Conservation (phyloP, 2,888 invertebrate genomes). For the Prosapia bicincta region DNA sequence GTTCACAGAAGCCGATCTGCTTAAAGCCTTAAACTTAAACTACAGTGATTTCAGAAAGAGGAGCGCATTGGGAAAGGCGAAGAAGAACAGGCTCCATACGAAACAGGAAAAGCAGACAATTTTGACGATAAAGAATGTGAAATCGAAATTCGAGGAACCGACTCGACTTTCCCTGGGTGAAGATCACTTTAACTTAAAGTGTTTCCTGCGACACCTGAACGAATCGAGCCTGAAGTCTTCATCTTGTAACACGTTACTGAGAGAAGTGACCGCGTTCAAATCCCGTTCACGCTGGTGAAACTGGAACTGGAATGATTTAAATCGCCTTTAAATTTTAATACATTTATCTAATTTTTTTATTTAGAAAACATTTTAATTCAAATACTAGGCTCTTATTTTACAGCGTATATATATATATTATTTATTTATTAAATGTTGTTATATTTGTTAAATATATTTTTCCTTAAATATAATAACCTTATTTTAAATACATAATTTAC, state of each 20-base stretch:
- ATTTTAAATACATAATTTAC: too few relatives aligned
- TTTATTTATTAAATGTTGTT: too few relatives aligned
- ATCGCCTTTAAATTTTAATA: too few relatives aligned
- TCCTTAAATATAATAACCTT: too few relatives aligned
- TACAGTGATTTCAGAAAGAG: not conserved
- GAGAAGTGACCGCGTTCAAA: too few relatives aligned
- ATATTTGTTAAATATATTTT: too few relatives aligned
- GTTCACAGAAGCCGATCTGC: not conserved
- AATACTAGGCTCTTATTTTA: too few relatives aligned
- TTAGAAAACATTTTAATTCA: too few relatives aligned
- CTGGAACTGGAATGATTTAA: too few relatives aligned
- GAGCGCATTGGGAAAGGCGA: not conserved
- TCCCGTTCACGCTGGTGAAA: too few relatives aligned
- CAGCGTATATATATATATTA: too few relatives aligned
- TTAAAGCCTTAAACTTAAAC: not conserved
- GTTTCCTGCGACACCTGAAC: not conserved
- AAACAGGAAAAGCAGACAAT: not conserved
- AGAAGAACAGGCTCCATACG: not conserved
- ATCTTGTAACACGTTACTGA: not conserved
- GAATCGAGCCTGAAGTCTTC: not conserved
- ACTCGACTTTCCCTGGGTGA: not conserved
- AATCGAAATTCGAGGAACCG: not conserved
- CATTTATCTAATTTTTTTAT: too few relatives aligned
- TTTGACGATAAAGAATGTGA: not conserved
- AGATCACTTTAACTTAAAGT: not conserved